Evolutionary conservation across 2,113 vertebrate genomes (phyloP), one percentile per base, ranked within the genome.

Genomic region (Myxocyprinus asiaticus): DNA sequence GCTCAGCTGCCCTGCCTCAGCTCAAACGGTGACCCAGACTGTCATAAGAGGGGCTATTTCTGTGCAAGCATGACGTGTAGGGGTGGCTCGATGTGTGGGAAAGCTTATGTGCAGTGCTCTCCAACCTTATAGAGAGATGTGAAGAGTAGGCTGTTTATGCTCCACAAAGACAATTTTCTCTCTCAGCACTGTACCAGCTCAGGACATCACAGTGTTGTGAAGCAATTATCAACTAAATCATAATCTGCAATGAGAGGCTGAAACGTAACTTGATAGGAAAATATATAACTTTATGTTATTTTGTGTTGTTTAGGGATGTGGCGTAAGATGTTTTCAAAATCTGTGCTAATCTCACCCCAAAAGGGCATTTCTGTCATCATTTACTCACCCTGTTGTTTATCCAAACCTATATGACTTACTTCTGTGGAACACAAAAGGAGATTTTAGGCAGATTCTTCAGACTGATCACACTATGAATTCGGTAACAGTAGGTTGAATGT

Each of bases 21-120:
- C 89, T 88, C 86, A 80, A 50, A 68, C 68, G 81, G 86, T 88
- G 87, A 83, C 88, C 88, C 86, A 84, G 88, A 83, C 89, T 87
- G 85, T 90, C 85, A 88, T 87, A 89, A 61, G 85, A 84, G 85
- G 84, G 85, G 85, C 89, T 93, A 92, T 93, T 92, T 91, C 89
- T 93, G 91, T 90, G 88, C 87, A 88, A 85, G 85, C 78, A 85
- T 91, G 89, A 92, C 89, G 90, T 89, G 89, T 87, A 89, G 86
- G 89, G 90, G 87, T 90, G 89, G 86, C 87, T 86, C 83, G 65
- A 62, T 83, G 88, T 90, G 88, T 88, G 89, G 90, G 86, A 90
- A 58, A 87, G 87, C 82, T 88, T 89, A 87, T 87, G 85, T 88
- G 84, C 87, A 89, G 89, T 4, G n/a, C 73, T 64, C 73, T 65